Percentiles rank a stretch among this genome's conserved stretches.
phyloP scores from a whole-genome alignment of 2,113 vertebrate species.

The Lampris megalopsis region DNA sequence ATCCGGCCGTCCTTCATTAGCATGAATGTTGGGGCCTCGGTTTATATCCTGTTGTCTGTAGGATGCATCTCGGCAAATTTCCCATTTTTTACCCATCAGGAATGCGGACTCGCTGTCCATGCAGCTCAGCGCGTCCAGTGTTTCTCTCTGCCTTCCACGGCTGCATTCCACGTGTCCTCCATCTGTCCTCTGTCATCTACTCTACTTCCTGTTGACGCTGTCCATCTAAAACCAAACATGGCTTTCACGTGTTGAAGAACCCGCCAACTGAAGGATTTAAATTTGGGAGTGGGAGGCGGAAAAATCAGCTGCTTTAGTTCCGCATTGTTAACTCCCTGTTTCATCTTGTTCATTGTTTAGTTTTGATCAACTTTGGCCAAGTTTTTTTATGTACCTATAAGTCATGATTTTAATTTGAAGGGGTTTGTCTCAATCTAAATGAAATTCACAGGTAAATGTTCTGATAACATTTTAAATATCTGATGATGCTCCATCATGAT shows the following conservation, averaged over 20 bases:
- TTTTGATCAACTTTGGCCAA: not conserved
- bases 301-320: not conserved
- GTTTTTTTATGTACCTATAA: not conserved
- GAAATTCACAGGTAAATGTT: slow-evolving; percentile 9
- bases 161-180: slow-evolving; percentile 1
- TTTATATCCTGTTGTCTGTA: slow-evolving; percentile 26
- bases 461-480: not conserved
- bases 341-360: too few relatives aligned
- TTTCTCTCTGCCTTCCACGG: slow-evolving; percentile 32
- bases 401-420: slow-evolving; percentile 6
- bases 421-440: slow-evolving; percentile 30
- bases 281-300: not conserved
- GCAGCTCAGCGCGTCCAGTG: slow-evolving; percentile 27
- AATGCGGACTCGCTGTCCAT: slow-evolving; percentile 37
- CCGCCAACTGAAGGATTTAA: not conserved
- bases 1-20: slow-evolving; percentile 55
- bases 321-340: not conserved
- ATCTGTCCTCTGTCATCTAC: not conserved
- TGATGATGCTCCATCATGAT: not conserved
- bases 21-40: slow-evolving; percentile 42
- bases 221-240: not conserved
- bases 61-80: slow-evolving; percentile 61
- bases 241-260: slow-evolving; percentile 11
- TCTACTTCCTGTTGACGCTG: slow-evolving; percentile 1
- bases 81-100: slow-evolving; percentile 33